Evolutionary conservation across 2,888 invertebrate genomes (phyloP).

Genomic region (Papilio elwesi): DNA sequence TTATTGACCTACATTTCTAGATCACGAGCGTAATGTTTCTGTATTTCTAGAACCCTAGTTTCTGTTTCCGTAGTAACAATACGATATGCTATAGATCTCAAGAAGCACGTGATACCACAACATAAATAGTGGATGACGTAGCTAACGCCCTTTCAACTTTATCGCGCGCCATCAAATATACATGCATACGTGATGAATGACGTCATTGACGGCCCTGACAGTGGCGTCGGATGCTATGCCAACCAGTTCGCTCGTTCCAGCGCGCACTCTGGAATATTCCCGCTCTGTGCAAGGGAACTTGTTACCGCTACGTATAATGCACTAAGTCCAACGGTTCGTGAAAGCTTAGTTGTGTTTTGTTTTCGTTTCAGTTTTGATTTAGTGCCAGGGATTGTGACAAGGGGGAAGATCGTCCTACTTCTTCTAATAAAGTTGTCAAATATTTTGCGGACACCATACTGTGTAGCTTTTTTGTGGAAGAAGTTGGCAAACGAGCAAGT

Average conservation of each 20-base stretch:
- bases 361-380: no score
- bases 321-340: no score
- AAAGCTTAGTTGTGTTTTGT: no score
- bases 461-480: no score
- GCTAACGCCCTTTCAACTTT: background rate
- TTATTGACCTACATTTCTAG: background rate
- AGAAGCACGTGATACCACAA: slow-evolving; percentile 9
- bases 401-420: no score
- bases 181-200: background rate
- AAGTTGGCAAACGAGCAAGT: no score
- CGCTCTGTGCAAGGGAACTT: background rate
- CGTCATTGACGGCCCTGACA: slow-evolving; percentile 3
- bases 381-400: no score
- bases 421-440: no score
- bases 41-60: slow-evolving; percentile 1
- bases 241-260: no score
- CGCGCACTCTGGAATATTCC: background rate
- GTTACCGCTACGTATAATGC: background rate
- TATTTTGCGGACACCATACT: no score
- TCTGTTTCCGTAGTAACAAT: slow-evolving; percentile 6
- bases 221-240: background rate
- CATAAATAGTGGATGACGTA: background rate
- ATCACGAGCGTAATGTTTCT: slow-evolving; percentile 5
- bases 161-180: background rate
- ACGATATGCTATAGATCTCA: background rate